These are phyloP conservation scores for Linnaemya tessellans DNA, from an alignment of 2,888 invertebrate species.

Conservation along the genomic window DNA sequence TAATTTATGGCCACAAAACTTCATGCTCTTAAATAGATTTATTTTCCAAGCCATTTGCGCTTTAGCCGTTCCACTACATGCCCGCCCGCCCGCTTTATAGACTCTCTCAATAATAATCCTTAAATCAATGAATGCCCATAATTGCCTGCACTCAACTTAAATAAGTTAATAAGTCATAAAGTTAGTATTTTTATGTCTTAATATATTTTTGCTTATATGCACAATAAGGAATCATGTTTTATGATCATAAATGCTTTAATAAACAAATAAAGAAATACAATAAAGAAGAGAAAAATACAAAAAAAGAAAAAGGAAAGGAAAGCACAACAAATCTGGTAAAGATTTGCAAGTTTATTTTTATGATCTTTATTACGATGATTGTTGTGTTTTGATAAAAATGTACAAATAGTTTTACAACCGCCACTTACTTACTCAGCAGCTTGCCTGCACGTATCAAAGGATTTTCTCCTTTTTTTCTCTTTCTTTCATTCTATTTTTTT, in stretches of 20 bases:
- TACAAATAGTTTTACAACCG: slow-evolving; percentile 42
- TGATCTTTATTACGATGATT: slow-evolving; percentile 45
- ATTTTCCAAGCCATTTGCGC: neutral
- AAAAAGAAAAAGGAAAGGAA: too few species aligned
- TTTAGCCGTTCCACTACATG: neutral
- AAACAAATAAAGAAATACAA: slow-evolving; percentile 23
- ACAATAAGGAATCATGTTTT: slow-evolving; percentile 58
- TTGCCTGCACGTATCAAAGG: slow-evolving; percentile 10
- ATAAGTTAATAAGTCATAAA: slow-evolving; percentile 51
- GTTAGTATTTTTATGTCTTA: slow-evolving; percentile 43
- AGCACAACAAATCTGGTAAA: slow-evolving; percentile 7
- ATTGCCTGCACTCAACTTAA: slow-evolving; percentile 23
- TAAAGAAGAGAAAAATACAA: neutral
- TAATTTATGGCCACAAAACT: slow-evolving; percentile 2
- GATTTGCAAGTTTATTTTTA: slow-evolving; percentile 51
- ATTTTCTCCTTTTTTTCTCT: neutral
- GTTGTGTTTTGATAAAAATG: slow-evolving; percentile 51
- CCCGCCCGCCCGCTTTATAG: neutral
- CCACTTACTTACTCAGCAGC: slow-evolving; percentile 24
- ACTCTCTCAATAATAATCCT: slow-evolving; percentile 20
- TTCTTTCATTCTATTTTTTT: neutral
- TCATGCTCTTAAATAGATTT: neutral
- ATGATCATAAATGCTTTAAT: slow-evolving; percentile 51
- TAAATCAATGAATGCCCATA: slow-evolving; percentile 46
- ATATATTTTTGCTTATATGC: slow-evolving; percentile 2